Conservation (phyloP, 2,113 vertebrate species). For the Malurus alboscapulatus region DNA sequence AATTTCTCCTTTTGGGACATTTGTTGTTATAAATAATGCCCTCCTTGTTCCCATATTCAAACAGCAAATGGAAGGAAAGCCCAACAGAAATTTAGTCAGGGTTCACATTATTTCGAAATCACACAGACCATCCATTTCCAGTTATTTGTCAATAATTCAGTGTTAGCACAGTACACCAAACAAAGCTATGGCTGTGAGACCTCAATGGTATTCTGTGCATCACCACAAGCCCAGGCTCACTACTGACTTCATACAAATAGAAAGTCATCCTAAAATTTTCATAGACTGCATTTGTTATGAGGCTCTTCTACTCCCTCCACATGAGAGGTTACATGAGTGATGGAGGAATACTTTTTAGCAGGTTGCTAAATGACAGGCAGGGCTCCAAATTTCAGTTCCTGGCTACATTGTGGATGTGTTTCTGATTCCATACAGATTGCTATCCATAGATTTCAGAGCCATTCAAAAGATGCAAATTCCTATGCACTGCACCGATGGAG, state of each 20-base stretch:
- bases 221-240: rapidly evolving
- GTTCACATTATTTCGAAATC: conserved; percentile 44
- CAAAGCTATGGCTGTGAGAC: background rate
- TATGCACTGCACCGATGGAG: background rate
- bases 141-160: background rate
- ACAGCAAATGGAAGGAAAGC: conserved; percentile 29
- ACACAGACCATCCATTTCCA: background rate
- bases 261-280: background rate
- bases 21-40: conserved; percentile 49
- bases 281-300: background rate
- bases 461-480: background rate
- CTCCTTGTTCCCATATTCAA: conserved; percentile 52
- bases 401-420: background rate
- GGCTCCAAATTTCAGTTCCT: background rate
- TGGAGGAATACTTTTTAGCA: background rate
- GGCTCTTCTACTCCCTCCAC: background rate
- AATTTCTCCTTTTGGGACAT: background rate
- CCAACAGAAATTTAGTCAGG: conserved; percentile 39
- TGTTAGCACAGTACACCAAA: background rate
- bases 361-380: background rate
- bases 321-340: background rate
- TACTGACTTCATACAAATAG: background rate
- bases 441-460: background rate
- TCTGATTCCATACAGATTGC: background rate
- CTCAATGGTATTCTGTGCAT: background rate